Evolutionary conservation across 2,888 invertebrate genomes (phyloP), one percentile per base, ranked within the genome.

Genomic region (Eretmocerus hayati): DNA sequence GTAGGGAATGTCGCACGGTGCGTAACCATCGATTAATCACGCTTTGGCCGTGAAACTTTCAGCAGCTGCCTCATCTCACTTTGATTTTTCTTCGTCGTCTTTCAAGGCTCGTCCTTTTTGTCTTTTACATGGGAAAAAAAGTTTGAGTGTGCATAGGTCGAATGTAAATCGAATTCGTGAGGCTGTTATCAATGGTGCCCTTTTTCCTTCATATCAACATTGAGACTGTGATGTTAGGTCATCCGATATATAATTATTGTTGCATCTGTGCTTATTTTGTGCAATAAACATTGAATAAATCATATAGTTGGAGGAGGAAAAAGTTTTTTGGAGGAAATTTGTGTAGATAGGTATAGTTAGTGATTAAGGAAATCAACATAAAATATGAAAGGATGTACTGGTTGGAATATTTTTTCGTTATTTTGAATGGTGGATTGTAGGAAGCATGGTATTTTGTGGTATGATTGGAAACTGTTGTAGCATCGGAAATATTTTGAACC

Each of bases 1-100:
- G 71, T 70, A 71, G 71, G 71, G 71, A 68, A 70, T 67, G 69
- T 71, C 55, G 62, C 62, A 67, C 48, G 48, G 52, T 57, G 56
- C 59, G 64, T 67, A 61, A 63, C 67, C 67, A 62, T 65, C 60
- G 65, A 69, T 67, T 66, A 67, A 63, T 63, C 63, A 65, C 64
- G 65, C 59, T 59, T 59, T 54, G n/a, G 59, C 57, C 57, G 55
- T 57, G 59, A 61, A 59, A 58, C 61, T 48, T 56, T 60, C 59
- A 59, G 61, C 60, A 59, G 59, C 50, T 31, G 48, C 19, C 30
- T n/a, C 21, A 16, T 18, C 22, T 35, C 15, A 15, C 9, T 9
- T 9, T 33, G 33, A 51, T 51, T 45, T 50, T n/a, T n/a, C n/a
- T n/a, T 48, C 42, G 20, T 22, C 53, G 19, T 22, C 4, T 38